Base-by-base conservation (phyloP, 2,113 vertebrate species). In the Morone saxatilis region DNA sequence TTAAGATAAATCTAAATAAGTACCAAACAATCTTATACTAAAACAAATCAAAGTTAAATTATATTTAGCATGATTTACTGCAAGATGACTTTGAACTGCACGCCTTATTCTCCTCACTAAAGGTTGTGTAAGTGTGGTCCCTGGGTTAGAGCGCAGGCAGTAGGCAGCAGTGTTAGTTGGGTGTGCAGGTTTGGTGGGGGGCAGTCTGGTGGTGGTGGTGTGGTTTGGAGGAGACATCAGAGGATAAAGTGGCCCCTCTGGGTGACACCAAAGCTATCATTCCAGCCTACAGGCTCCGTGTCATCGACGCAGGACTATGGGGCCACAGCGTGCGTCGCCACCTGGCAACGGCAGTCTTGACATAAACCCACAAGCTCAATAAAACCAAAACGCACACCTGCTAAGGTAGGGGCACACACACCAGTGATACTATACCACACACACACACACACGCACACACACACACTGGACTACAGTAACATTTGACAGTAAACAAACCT, bases 371-470 rank as follows among this genome's bases (percentile, higher is more conserved):
- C 79, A 87, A 84, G 68, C 43, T 86, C 69, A 84, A 48, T 80
- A 90, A 89, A 88, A 89, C 45, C 75, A 76, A 89, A 93, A 91
- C 60, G 78, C 86, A 89, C 75, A 85, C 70, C 86, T 74, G 47
- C n/a, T 54, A 85, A 94, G 93, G 93, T 94, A 94, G 57, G 88
- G 85, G 22, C 76, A 62, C 89, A 59, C n/a, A 60, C 71, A 40
- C 7, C 56, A 57, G 36, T 22, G 7, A 43, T 14, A 22, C 25
- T 22, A 31, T 36, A 60, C 22, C 56, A 70, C 22, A 83, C 16
- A 67, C 38, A n/a, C 10, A 19, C 12, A 61, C n/a, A 12, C 10
- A 56, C n/a, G 22, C 40, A 12, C 22, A 47, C 45, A 47, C 19
- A 54, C 73, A 48, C 50, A 69, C 14, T 25, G 25, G 41, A 73